Evolutionary conservation across 1,140 invertebrate species (phyloP).

Genomic region (Helicoverpa armigera): DNA sequence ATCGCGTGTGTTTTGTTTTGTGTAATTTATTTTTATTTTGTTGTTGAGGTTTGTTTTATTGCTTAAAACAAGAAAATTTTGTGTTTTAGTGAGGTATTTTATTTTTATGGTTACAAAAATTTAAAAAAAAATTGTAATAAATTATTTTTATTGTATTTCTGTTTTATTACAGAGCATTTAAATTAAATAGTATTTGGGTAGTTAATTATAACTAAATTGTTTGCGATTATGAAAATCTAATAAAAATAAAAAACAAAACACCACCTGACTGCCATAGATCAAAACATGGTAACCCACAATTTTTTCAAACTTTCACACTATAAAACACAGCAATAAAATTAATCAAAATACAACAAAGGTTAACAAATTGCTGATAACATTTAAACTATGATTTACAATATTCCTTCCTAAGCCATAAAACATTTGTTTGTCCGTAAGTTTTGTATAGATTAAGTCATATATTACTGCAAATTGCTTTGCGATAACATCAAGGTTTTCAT

Average conservation of each 20-base stretch:
- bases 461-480: slow-evolving; percentile 79
- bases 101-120: no score
- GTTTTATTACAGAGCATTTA: no score
- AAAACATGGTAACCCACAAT: background rate
- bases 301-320: background rate
- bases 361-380: slow-evolving; percentile 74
- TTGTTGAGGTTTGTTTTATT: background rate
- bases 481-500: slow-evolving; percentile 69
- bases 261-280: background rate
- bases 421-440: slow-evolving; percentile 59
- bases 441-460: slow-evolving; percentile 80
- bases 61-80: no score
- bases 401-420: slow-evolving; percentile 70
- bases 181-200: background rate
- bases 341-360: slow-evolving; percentile 59
- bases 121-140: no score
- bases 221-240: background rate
- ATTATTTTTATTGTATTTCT: no score
- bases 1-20: slow-evolving; percentile 78
- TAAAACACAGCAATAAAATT: slow-evolving; percentile 59
- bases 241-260: background rate
- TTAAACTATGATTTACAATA: slow-evolving; percentile 73
- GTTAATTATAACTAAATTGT: background rate
- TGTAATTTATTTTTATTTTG: slow-evolving; percentile 52
- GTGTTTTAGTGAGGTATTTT: no score